A percentile compares a stretch with the other conserved stretches of the same genome.
phyloP scores from a whole-genome alignment of 1,140 invertebrate genomes.

The Leptinotarsa lineolata region DNA sequence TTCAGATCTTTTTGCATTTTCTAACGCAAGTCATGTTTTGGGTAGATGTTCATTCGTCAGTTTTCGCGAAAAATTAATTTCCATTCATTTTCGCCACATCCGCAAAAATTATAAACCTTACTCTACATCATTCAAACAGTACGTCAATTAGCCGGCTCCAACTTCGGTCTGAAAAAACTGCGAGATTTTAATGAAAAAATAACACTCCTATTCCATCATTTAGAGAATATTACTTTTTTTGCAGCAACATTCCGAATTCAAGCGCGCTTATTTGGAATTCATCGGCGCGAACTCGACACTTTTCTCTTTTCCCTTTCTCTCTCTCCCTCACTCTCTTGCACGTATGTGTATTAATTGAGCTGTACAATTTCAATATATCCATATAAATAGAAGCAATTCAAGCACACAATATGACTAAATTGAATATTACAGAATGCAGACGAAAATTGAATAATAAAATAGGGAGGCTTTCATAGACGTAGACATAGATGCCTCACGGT shows the following conservation, averaged over 20 bases:
- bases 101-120: slow-evolving; percentile 5
- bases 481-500: neutral
- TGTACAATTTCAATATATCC: slow-evolving; percentile 50
- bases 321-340: slow-evolving; percentile 29
- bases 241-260: neutral
- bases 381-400: slow-evolving; percentile 50
- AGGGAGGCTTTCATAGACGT: slow-evolving; percentile 30
- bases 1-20: too few species aligned
- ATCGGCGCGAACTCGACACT: slow-evolving; percentile 28
- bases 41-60: too few species aligned
- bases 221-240: slow-evolving; percentile 17
- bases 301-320: neutral
- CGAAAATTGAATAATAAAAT: slow-evolving; percentile 50
- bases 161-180: neutral
- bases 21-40: too few species aligned
- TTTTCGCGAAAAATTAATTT: neutral
- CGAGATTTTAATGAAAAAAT: slow-evolving; percentile 16
- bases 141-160: slow-evolving; percentile 9
- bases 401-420: slow-evolving; percentile 49
- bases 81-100: neutral
- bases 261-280: slow-evolving; percentile 38
- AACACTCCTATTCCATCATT: slow-evolving; percentile 6
- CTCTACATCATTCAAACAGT: neutral
- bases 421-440: slow-evolving; percentile 50
- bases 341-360: slow-evolving; percentile 48